Conservation (phyloP, 2,113 vertebrate genomes). For the Phalacrocorax pelagicus region DNA sequence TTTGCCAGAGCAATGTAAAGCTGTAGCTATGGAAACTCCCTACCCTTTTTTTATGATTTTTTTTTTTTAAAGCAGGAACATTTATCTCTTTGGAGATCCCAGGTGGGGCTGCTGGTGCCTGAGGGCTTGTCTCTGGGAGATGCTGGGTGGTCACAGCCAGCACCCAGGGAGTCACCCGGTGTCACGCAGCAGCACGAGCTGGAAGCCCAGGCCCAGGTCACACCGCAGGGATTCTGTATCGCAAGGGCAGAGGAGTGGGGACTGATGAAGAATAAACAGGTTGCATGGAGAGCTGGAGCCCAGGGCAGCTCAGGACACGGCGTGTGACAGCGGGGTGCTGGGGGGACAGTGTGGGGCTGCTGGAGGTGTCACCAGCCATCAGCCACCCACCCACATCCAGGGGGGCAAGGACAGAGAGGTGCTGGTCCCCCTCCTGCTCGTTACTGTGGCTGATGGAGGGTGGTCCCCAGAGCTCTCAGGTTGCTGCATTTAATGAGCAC, state of each 20-base stretch:
- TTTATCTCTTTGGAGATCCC: background rate
- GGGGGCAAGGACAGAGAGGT: background rate
- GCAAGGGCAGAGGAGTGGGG: background rate
- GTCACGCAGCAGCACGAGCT: background rate
- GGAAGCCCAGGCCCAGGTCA: background rate
- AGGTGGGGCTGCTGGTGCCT: background rate
- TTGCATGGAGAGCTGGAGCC: background rate
- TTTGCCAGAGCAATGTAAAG: background rate
- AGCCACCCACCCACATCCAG: background rate
- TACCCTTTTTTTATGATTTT: background rate
- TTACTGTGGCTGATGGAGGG: too few species aligned
- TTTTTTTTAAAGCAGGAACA: background rate
- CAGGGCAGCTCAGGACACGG: background rate
- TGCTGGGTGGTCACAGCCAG: background rate
- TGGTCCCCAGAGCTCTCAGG: background rate
- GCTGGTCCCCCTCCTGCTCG: background rate
- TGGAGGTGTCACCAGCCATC: background rate
- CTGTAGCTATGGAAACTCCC: conserved; percentile 70
- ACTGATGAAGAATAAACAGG: background rate
- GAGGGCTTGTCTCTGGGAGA: background rate
- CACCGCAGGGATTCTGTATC: background rate
- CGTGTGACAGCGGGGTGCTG: background rate
- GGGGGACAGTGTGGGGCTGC: background rate
- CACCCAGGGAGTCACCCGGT: background rate
- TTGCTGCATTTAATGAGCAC: background rate